phyloP scores from a whole-genome alignment of 2,113 vertebrate genomes.

The Silurus asotus region DNA sequence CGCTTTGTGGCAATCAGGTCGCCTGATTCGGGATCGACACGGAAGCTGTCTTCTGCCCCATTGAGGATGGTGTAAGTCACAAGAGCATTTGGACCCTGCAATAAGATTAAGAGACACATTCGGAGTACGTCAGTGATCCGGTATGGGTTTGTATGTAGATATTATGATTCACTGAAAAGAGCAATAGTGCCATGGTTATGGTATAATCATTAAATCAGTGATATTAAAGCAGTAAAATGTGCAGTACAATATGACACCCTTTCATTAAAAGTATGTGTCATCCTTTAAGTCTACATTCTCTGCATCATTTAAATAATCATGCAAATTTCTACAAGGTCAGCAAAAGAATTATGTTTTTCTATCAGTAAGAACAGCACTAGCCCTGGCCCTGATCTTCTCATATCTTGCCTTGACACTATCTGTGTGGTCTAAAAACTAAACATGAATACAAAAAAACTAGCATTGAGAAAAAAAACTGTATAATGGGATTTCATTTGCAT shows the following conservation, averaged over 20 bases:
- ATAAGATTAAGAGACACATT: background rate
- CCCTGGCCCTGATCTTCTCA: background rate
- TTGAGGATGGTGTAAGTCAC: constrained; percentile 97
- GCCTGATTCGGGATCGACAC: constrained; percentile 91
- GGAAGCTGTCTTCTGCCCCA: constrained; percentile 93
- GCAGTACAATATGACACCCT: no score
- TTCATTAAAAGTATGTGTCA: background rate
- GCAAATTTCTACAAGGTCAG: background rate
- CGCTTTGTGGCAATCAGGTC: constrained; percentile 89
- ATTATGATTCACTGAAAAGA: background rate
- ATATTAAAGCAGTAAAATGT: background rate
- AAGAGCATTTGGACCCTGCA: constrained; percentile 92
- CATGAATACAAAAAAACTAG: background rate
- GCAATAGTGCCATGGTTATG: background rate
- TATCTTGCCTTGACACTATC: background rate
- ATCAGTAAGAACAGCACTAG: background rate
- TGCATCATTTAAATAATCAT: background rate
- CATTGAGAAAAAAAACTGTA: no score
- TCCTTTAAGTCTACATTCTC: background rate
- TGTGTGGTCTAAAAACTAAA: constrained; percentile 10
- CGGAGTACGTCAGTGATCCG: background rate
- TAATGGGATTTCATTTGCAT: no score
- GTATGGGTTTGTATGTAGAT: background rate
- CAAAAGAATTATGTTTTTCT: background rate
- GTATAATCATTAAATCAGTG: background rate